Evolutionary conservation across 2,113 vertebrate genomes (phyloP).

Genomic region (Lampris megalopsis): DNA sequence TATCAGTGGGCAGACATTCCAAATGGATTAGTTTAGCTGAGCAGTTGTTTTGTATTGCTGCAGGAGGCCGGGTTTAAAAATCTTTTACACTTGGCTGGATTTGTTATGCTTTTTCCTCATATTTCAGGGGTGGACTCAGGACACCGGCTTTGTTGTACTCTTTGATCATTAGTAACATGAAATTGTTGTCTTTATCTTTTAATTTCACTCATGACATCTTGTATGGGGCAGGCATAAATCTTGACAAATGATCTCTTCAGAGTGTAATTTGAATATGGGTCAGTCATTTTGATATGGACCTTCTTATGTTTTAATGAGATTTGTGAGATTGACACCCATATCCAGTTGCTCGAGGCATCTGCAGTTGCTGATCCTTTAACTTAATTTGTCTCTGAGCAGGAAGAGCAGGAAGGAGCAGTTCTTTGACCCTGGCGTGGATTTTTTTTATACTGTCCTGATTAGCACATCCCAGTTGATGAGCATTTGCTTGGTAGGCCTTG

Average conservation of each 20-base stretch:
- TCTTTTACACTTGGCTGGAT: background rate
- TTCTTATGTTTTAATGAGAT: constrained; percentile 34
- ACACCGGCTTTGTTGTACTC: background rate
- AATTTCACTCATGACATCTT: background rate
- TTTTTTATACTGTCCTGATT: background rate
- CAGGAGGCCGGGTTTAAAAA: background rate
- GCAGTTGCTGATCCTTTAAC: constrained; percentile 21
- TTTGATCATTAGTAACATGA: background rate
- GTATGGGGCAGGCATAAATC: background rate
- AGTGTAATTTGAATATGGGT: background rate
- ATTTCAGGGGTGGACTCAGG: background rate
- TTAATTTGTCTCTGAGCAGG: constrained; percentile 22
- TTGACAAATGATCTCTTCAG: background rate
- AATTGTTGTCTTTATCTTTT: background rate
- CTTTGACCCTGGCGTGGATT: constrained; percentile 22
- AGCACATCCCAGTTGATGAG: constrained; percentile 44
- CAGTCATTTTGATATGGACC: constrained; percentile 24
- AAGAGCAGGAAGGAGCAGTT: constrained; percentile 4
- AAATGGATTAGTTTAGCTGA: background rate
- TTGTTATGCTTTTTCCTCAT: background rate
- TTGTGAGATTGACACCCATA: constrained; percentile 22
- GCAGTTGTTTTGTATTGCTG: background rate
- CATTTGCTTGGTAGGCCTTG: constrained; percentile 33
- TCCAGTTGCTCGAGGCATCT: background rate
- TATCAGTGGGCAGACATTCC: background rate